phyloP scores from a whole-genome alignment of 1,140 invertebrate genomes.

The Gryllus bimaculatus region DNA sequence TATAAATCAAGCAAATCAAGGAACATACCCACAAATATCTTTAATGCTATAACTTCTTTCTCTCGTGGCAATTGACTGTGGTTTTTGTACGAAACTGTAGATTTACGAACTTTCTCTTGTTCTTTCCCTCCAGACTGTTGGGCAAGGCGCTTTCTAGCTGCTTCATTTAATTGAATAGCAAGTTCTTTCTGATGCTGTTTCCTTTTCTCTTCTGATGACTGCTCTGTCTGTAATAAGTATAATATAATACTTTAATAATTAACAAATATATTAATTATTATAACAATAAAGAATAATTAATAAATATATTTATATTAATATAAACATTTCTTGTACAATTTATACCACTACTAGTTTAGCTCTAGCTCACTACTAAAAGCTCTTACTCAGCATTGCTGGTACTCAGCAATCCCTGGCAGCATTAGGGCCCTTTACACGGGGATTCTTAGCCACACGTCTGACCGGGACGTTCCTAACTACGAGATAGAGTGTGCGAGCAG shows the following conservation, averaged over 20 bases:
- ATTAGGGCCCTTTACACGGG: too few species aligned
- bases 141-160: constrained; percentile 82
- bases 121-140: constrained; percentile 77
- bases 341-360: too few species aligned
- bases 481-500: too few species aligned
- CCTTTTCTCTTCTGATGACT: constrained; percentile 92
- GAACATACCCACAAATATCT: constrained; percentile 79
- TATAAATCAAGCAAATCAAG: too few species aligned
- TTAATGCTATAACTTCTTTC: constrained; percentile 84
- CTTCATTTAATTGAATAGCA: constrained; percentile 80
- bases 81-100: constrained; percentile 91
- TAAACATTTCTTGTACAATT: not conserved
- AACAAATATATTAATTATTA: too few species aligned
- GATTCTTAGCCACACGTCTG: too few species aligned
- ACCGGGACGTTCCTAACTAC: too few species aligned
- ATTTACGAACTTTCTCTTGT: constrained; percentile 85
- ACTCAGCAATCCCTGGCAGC: too few species aligned
- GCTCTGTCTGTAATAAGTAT: constrained; percentile 57
- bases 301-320: not conserved
- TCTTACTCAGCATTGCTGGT: too few species aligned
- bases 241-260: too few species aligned
- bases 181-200: constrained; percentile 95
- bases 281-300: too few species aligned
- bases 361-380: too few species aligned
- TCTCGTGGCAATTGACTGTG: constrained; percentile 87